Evolutionary conservation across 2,888 invertebrate species (phyloP).

Genomic region (Muscina levida): DNA sequence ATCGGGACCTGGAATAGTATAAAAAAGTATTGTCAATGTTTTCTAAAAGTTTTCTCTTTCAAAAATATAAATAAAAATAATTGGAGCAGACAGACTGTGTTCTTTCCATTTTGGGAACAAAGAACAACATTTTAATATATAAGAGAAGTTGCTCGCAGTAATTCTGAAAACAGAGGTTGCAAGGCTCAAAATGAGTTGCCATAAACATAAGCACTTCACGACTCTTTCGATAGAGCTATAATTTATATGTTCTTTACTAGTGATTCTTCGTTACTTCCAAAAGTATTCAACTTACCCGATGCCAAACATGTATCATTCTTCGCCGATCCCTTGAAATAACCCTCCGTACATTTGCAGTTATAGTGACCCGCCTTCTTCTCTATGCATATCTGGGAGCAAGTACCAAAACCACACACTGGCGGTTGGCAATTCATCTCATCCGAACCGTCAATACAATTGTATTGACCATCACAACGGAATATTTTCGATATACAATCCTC

Average conservation of each 20-base stretch:
- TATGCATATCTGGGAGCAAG: conserved; percentile 89
- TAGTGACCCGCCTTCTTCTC: conserved; percentile 81
- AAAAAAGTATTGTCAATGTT: background rate
- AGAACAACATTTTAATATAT: no score
- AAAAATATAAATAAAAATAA: no score
- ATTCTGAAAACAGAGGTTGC: no score
- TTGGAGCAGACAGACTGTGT: no score
- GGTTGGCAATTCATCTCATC: conserved; percentile 88
- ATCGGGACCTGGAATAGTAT: conserved; percentile 71
- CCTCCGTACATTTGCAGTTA: conserved; percentile 84
- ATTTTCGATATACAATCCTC: conserved; percentile 78
- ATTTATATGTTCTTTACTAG: no score
- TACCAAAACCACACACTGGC: conserved; percentile 85
- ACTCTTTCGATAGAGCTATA: no score
- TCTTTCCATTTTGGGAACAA: no score
- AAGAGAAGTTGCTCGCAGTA: no score
- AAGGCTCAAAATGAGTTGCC: no score
- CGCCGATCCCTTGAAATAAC: conserved; percentile 81
- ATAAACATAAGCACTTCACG: no score
- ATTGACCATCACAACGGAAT: conserved; percentile 85
- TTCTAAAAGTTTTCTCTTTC: no score
- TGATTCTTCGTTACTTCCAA: no score
- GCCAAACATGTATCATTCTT: conserved; percentile 83
- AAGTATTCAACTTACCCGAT: conserved; percentile 69
- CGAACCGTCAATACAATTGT: conserved; percentile 89